Conservation (phyloP, 2,888 invertebrate species). For the Eristalinus aeneus region DNA sequence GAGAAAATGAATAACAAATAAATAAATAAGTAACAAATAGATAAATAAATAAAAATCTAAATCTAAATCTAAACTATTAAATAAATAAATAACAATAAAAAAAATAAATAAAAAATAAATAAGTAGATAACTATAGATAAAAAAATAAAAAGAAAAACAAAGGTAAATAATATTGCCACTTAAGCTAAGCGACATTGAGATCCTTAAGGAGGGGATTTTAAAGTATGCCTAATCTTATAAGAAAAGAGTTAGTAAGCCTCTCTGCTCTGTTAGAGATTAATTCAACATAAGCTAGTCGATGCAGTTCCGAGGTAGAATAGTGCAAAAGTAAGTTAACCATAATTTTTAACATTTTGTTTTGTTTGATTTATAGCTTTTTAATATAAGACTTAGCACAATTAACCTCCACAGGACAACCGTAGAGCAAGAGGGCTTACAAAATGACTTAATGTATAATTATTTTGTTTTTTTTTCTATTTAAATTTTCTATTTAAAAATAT, state of each 20-base stretch:
- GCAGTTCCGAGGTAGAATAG: constrained; percentile 4
- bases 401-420: neutral
- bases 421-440: neutral
- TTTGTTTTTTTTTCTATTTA: constrained; percentile 2
- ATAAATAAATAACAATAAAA: too few relatives aligned
- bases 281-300: neutral
- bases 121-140: too few relatives aligned
- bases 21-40: too few relatives aligned
- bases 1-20: too few relatives aligned
- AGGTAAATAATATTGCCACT: too few relatives aligned
- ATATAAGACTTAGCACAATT: constrained; percentile 24
- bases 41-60: too few relatives aligned
- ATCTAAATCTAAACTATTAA: too few relatives aligned
- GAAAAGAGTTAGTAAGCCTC: neutral
- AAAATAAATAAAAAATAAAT: too few relatives aligned
- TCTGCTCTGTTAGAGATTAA: neutral
- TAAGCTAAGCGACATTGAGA: neutral
- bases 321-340: neutral
- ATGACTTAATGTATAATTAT: neutral
- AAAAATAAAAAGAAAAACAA: too few relatives aligned
- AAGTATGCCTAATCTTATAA: too few relatives aligned
- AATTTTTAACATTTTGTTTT: constrained; percentile 23
- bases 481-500: too few relatives aligned
- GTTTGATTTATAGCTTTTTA: constrained; percentile 2
- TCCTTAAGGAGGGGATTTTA: neutral